Base-by-base conservation (phyloP, 1,140 invertebrate species). In the Aphis craccivora region DNA sequence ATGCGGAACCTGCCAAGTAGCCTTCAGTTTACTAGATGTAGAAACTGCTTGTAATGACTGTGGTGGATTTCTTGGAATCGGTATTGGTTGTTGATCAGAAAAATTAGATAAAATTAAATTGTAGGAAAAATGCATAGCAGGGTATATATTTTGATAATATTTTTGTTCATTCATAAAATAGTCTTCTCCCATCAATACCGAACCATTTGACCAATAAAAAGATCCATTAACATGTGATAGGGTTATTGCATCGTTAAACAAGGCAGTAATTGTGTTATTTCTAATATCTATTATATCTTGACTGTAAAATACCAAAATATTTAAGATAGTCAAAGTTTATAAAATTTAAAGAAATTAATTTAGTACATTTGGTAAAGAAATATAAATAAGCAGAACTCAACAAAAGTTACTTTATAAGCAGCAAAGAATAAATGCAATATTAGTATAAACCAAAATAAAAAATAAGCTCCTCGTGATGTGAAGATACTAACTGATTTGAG, bases 201-300 rank as follows among this genome's bases (percentile, higher is more conserved):
- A 95, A 0, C 97, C 97, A 95, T 98, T 97, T 0, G 97, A 98
- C 97, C 97, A 98, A 95, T 97, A 98, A 94, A 98, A 97, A n/a
- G 97, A 95, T 1, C 97, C 96, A 94, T 97, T 97, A 1, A 97
- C 97, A 94, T 96, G 97, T 0, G 97, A 97, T 90, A 99, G 95
- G 9, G 98, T 97, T 11, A 97, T 95, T 1, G 97, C 97, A 94
- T 97, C 97, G 94, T 96, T 96, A 95, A 98, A 97, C 95, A 97
- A 97, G 1, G 97, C 96, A 92, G 96, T 96, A 95, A 97, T 96
- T 83, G 97, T 97, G 95, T 98, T 98, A 20, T 96, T 95, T 90
- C 98, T 95, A 53, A 98, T 96, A 95, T 98, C 96, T 9, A 96
- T 95, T 23, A 97, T 95, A 95, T 98, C 97, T 84, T 96, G 96